Conservation (phyloP, 2,797 vertebrate genomes). For the Acanthopagrus latus region DNA sequence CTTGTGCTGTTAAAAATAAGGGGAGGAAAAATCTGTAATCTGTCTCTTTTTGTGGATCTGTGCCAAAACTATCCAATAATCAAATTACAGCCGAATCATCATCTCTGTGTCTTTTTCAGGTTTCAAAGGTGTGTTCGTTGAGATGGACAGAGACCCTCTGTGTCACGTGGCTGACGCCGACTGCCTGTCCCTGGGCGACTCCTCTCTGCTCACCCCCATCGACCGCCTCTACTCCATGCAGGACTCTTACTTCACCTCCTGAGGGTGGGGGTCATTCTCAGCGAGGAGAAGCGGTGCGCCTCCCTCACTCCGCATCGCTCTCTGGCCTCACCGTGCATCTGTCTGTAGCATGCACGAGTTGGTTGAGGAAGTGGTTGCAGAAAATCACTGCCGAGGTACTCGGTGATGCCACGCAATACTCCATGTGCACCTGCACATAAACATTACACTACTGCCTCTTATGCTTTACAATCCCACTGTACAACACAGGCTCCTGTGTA, state of each 20-base stretch:
- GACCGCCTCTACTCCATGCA: constrained; percentile 99
- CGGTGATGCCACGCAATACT: constrained; percentile 56
- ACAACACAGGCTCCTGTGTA: constrained; percentile 37
- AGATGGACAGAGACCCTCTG: constrained; percentile 90
- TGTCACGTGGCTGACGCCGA: constrained; percentile 90
- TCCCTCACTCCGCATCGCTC: constrained; percentile 1
- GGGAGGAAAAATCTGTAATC: too few species aligned
- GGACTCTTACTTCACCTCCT: constrained; percentile 97
- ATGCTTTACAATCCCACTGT: constrained; percentile 49
- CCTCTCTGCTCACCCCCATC: constrained; percentile 93
- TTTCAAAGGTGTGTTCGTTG: constrained; percentile 89
- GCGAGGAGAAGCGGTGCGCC: background rate
- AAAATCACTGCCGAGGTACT: constrained; percentile 32
- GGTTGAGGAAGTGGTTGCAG: constrained; percentile 19
- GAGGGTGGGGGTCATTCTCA: constrained; percentile 71
- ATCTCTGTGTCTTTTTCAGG: constrained; percentile 78
- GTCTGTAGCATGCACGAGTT: constrained; percentile 18
- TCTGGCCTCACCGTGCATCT: constrained; percentile 28
- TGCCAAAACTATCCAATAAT: background rate
- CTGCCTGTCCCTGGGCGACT: constrained; percentile 88
- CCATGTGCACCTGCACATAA: constrained; percentile 47
- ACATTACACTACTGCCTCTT: constrained; percentile 48
- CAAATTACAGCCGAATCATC: too few species aligned
- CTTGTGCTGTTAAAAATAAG: too few species aligned
- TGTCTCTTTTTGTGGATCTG: too few species aligned